Percentiles rank a stretch among this genome's conserved stretches.
Evolutionary conservation across 2,797 vertebrate genomes (phyloP).

Genomic region (Tachyglossus aculeatus): DNA sequence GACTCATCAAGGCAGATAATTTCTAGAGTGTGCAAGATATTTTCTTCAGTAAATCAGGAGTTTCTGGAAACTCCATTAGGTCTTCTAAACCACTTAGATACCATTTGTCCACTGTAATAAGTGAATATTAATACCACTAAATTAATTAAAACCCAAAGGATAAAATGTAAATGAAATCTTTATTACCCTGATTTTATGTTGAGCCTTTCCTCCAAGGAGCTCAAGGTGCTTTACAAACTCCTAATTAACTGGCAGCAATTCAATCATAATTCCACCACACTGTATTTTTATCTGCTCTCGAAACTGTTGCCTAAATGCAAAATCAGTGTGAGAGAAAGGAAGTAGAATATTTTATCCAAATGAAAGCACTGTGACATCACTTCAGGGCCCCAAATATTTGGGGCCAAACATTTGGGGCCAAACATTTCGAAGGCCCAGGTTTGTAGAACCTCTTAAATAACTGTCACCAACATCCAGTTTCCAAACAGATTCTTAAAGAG

Average conservation of each 20-base stretch:
- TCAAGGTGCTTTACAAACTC: constrained; percentile 45
- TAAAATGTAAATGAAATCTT: constrained; percentile 37
- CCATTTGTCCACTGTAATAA: not conserved
- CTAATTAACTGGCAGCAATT: constrained; percentile 55
- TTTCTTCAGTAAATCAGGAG: not conserved
- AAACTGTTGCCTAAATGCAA: not conserved
- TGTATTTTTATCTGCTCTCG: constrained; percentile 20
- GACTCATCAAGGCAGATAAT: not conserved
- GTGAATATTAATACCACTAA: constrained; percentile 26
- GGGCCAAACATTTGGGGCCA: too few relatives aligned
- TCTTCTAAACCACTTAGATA: constrained; percentile 22
- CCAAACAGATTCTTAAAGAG: too few relatives aligned
- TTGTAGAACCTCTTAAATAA: too few relatives aligned
- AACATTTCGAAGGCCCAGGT: too few relatives aligned
- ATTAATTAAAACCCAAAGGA: constrained; percentile 55
- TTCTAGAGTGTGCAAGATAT: not conserved
- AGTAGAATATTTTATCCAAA: not conserved
- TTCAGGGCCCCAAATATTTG: too few relatives aligned
- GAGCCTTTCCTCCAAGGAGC: constrained; percentile 42
- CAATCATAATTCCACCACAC: not conserved
- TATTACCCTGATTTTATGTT: constrained; percentile 29
- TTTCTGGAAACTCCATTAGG: not conserved
- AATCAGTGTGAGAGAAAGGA: constrained; percentile 8
- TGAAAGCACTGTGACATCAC: not conserved
- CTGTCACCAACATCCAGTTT: too few relatives aligned